Evolutionary conservation across 2,113 vertebrate species (phyloP), one percentile per base, ranked within the genome.

Genomic region (Engystomops pustulosus): DNA sequence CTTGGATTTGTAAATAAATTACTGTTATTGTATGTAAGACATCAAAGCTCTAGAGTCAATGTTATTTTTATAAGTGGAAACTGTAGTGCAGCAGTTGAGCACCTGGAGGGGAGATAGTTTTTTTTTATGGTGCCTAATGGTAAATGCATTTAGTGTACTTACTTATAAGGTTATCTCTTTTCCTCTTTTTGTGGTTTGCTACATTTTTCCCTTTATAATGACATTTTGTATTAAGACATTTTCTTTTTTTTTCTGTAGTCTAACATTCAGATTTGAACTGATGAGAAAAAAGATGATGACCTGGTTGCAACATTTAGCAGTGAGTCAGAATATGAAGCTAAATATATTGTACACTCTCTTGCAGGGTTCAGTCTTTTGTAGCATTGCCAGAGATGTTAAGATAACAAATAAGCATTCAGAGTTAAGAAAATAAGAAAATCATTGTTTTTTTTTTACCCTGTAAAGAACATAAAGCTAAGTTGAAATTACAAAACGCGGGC

Each of bases 261-360:
- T 67, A n/a, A 79, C 77, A 79, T 65, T 45, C 25, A 67, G 62
- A 45, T 79, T 79, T 79, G 38, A 44, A 67, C 58, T 65, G 11
- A 10, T 3, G 17, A 65, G 41, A 79, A 45, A 65, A 65, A 79
- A 67, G 41, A 79, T 1, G n/a, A 47, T 79, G 58, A 79, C 55
- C 58, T 32, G 58, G 38, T 65, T 79, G 17, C 25, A 47, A 67
- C 58, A 79, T 62, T 62, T 79, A 62, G 25, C 23, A 41, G 58
- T 65, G 58, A 79, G 58, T 79, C 77, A 67, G 25, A 79, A 44
- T 30, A 41, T 30, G 38, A 79, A 79, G 77, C 55, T 47, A 79
- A 79, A 79, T 79, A 67, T 79, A 67, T 79, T 20, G 51, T 30
- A 65, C 14, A 32, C 38, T 27, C 47, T 9, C 38, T 65, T 47